Evolutionary conservation across 2,888 invertebrate genomes (phyloP), one percentile per base, ranked within the genome.

Genomic region (Portevinia maculata): DNA sequence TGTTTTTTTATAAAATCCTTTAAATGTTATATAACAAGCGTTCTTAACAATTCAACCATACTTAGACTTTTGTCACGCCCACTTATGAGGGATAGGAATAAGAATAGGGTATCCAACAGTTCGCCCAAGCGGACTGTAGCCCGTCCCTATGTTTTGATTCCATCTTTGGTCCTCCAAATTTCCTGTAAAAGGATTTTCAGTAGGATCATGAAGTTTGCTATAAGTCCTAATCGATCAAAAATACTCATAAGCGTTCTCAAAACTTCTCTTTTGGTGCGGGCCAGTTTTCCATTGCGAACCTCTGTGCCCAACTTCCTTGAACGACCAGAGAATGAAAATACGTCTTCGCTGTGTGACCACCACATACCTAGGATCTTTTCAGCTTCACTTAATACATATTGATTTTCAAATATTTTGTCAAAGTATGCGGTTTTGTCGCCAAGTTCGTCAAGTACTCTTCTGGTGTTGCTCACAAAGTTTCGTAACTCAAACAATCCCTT

Each of bases 321-420:
- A 24, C 59, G 64, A 8, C 37, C 15, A 0, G 50, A 11, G 30
- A 65, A 74, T 34, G 55, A 55, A 15, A 65, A 65, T 5, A 30
- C 24, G 32, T 74, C 65, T 0, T 5, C n/a, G 1, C 19, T 6
- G 4, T 41, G 60, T 2, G 57, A 57, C 65, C 79, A 79, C 46
- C 59, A 65, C 60, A 79, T 52, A 9, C 67, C 73, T 2, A 79
- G 15, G n/a, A 67, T 11, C 21, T 67, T 79, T 32, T 67, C 67
- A 4, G 53, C 24, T 1, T 39, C n/a, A n/a, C n/a, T n/a, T n/a
- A n/a, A n/a, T n/a, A n/a, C n/a, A n/a, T n/a, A n/a, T n/a, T n/a
- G n/a, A n/a, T n/a, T 28, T 11, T 28, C 34, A 15, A 67, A 44
- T 8, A 30, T 19, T n/a, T 67, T 67, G 13, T 55, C 15, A 9